Evolutionary conservation across 2,113 vertebrate species (phyloP).

Genomic region (Phalacrocorax pelagicus): DNA sequence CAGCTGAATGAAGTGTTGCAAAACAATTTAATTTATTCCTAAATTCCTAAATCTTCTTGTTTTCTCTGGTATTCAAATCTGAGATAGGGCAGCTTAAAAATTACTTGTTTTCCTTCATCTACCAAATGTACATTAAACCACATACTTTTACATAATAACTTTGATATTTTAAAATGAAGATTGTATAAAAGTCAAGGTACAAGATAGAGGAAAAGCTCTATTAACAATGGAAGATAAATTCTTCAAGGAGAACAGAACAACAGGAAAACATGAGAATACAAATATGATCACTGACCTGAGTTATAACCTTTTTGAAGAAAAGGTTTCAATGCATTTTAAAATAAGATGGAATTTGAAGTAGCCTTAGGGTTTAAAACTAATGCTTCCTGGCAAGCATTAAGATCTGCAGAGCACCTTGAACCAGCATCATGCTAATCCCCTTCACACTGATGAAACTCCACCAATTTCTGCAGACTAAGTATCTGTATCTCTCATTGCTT

Average conservation of each 20-base stretch:
- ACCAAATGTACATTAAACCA: background rate
- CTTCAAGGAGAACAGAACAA: background rate
- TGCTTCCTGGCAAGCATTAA: slow-evolving; percentile 1
- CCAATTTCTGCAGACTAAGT: background rate
- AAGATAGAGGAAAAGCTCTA: background rate
- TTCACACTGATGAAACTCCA: background rate
- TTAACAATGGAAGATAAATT: background rate
- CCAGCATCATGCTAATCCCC: background rate
- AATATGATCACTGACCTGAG: background rate
- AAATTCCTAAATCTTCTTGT: background rate
- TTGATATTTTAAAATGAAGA: background rate
- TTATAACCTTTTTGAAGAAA: background rate
- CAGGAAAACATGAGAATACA: background rate
- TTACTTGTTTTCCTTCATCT: background rate
- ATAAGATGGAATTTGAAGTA: background rate
- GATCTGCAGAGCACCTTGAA: slow-evolving; percentile 17
- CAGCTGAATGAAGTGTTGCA: background rate
- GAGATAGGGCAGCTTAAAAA: background rate
- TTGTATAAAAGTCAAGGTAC: background rate
- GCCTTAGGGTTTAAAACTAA: background rate
- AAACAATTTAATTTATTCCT: background rate
- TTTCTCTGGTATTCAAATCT: background rate
- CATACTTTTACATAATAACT: background rate
- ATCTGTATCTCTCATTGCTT: background rate
- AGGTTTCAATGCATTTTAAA: background rate